Percentiles rank a stretch among this genome's conserved stretches.
phyloP scores from a whole-genome alignment of 2,797 vertebrate genomes.

The Gephyroberyx darwinii region DNA sequence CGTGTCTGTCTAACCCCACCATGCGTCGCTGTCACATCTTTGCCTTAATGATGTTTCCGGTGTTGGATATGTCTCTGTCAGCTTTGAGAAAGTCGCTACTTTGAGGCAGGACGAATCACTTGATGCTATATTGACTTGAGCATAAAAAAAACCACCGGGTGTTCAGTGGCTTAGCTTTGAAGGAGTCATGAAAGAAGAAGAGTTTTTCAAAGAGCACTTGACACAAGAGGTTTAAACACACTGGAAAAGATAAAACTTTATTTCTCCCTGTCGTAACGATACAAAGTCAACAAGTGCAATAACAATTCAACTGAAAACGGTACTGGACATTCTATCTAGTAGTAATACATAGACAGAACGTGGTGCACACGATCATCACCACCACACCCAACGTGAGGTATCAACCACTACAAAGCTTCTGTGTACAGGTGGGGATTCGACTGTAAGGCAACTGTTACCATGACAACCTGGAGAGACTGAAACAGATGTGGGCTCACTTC shows the following conservation, averaged over 20 bases:
- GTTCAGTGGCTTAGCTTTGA: constrained; percentile 24
- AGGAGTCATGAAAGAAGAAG: constrained; percentile 10
- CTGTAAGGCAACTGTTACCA: constrained; percentile 86
- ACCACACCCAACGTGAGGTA: constrained; percentile 77
- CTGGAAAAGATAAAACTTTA: constrained; percentile 85
- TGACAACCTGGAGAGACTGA: constrained; percentile 74
- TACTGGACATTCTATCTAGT: constrained; percentile 78
- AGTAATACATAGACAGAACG: constrained; percentile 78
- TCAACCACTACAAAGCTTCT: constrained; percentile 79
- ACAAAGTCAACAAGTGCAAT: constrained; percentile 86
- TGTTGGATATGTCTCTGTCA: constrained; percentile 23
- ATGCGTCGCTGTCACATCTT: constrained; percentile 29
- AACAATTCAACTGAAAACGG: constrained; percentile 78
- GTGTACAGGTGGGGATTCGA: constrained; percentile 78
- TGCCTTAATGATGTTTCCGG: constrained; percentile 62
- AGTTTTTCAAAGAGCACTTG: constrained; percentile 43
- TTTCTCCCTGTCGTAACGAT: constrained; percentile 83
- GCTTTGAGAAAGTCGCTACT: constrained; percentile 36
- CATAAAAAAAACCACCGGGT: not conserved
- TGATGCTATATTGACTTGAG: constrained; percentile 41
- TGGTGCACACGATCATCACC: constrained; percentile 65
- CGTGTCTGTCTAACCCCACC: constrained; percentile 6
- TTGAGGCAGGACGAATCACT: constrained; percentile 37
- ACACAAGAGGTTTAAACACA: constrained; percentile 79
- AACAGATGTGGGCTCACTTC: constrained; percentile 59